Conservation (phyloP, 2,888 invertebrate species). For the Chrysolina haemoptera region DNA sequence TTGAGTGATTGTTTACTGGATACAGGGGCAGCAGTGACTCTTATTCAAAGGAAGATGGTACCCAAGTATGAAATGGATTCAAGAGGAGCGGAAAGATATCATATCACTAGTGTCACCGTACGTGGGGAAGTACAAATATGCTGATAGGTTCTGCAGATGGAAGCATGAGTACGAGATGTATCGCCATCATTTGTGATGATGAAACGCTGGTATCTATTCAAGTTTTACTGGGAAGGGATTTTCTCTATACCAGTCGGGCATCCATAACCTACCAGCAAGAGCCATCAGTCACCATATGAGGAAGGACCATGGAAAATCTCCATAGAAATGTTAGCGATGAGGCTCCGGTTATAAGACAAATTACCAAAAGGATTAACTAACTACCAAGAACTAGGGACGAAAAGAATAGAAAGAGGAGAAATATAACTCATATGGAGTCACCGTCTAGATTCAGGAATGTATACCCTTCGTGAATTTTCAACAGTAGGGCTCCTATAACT, state of each 20-base stretch:
- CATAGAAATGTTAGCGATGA: not conserved
- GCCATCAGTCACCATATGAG: not conserved
- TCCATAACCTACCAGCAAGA: not conserved
- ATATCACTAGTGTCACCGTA: not conserved
- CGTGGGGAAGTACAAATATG: too few relatives aligned
- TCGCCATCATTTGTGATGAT: not conserved
- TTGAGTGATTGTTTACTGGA: too few relatives aligned
- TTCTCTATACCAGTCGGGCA: not conserved
- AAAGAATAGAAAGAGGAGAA: not conserved
- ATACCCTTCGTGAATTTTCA: not conserved
- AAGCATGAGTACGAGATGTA: not conserved
- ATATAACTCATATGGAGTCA: too few relatives aligned
- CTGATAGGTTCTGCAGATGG: not conserved
- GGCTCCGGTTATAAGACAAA: not conserved
- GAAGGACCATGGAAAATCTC: too few relatives aligned
- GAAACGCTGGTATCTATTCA: not conserved
- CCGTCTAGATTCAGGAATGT: not conserved
- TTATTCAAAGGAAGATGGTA: not conserved
- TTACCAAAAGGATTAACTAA: not conserved
- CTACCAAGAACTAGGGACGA: not conserved
- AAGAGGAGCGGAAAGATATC: not conserved
- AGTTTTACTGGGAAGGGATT: slow-evolving; percentile 2
- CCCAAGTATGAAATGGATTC: too few relatives aligned
- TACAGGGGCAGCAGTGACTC: too few relatives aligned
- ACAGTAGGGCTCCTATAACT: not conserved